phyloP scores from a whole-genome alignment of 2,888 invertebrate species.

The Ornithoptera alexandrae region DNA sequence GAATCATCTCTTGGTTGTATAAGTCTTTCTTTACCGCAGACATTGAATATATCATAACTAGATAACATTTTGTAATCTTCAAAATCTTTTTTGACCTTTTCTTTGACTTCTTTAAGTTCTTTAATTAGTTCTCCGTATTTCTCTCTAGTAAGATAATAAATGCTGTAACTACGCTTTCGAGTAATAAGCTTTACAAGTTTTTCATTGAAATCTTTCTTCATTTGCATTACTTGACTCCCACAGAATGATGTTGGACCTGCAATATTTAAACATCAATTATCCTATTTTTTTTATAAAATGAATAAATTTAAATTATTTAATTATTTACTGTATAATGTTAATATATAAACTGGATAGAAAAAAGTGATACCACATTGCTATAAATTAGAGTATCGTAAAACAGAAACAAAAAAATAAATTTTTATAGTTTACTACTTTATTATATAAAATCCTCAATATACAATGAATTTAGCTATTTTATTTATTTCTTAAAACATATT shows the following conservation, averaged over 20 bases:
- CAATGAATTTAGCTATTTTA: background rate
- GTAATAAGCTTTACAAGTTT: conserved; percentile 50
- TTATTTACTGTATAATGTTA: too few relatives aligned
- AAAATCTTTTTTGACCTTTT: conserved; percentile 49
- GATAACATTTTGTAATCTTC: conserved; percentile 61
- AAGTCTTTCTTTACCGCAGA: conserved; percentile 50
- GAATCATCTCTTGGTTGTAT: conserved; percentile 51
- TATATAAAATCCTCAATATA: background rate
- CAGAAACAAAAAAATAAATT: background rate
- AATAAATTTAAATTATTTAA: background rate
- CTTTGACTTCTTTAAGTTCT: conserved; percentile 54
- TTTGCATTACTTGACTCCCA: conserved; percentile 41
- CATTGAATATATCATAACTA: conserved; percentile 54
- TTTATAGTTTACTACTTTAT: background rate
- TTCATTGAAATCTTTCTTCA: conserved; percentile 56
- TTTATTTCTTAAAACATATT: background rate
- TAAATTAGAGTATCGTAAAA: too few relatives aligned
- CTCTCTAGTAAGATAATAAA: conserved; percentile 47
- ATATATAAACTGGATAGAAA: too few relatives aligned
- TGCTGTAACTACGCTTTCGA: conserved; percentile 59
- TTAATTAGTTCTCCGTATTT: conserved; percentile 57
- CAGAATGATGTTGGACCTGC: conserved; percentile 46
- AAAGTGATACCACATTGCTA: too few relatives aligned
- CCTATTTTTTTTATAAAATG: background rate
- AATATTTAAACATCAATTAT: conserved; percentile 32